Evolutionary conservation across 2,113 vertebrate species (phyloP).

Genomic region (Pelobates fuscus): DNA sequence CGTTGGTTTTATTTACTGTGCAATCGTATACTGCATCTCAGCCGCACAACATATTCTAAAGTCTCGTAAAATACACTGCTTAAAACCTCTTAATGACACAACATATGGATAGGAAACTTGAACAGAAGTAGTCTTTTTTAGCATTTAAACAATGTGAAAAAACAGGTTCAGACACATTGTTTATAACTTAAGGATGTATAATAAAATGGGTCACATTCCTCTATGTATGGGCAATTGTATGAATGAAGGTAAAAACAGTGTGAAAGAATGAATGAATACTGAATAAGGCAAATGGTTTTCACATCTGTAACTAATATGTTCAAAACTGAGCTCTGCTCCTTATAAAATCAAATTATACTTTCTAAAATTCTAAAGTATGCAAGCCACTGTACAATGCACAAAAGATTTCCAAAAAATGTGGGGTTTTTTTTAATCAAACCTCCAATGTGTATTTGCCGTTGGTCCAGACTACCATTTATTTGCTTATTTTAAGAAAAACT

Average conservation of each 20-base stretch:
- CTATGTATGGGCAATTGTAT: background rate
- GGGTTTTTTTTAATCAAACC: slow-evolving; percentile 3
- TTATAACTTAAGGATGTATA: slow-evolving; percentile 12
- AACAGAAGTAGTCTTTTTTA: background rate
- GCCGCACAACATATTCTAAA: background rate
- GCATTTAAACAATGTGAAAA: background rate
- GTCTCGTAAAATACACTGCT: background rate
- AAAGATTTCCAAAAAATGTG: slow-evolving; percentile 28
- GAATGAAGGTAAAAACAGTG: slow-evolving; percentile 1
- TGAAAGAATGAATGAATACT: background rate
- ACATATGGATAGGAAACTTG: background rate
- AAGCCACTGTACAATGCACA: slow-evolving; percentile 19
- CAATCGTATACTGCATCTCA: background rate
- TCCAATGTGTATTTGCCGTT: slow-evolving; percentile 22
- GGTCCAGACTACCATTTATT: no score
- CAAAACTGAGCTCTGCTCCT: slow-evolving; percentile 17
- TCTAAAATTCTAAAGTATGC: slow-evolving; percentile 23
- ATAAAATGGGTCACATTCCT: slow-evolving; percentile 2
- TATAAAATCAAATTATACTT: slow-evolving; percentile 28
- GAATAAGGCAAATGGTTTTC: slow-evolving; percentile 17
- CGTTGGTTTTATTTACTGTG: background rate
- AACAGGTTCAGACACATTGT: slow-evolving; percentile 1
- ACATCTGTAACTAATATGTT: slow-evolving; percentile 16
- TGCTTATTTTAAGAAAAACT: no score
- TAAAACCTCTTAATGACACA: background rate